These are phyloP conservation scores for Fringilla coelebs DNA, from an alignment of 2,797 vertebrate genomes.

Conservation along the genomic window DNA sequence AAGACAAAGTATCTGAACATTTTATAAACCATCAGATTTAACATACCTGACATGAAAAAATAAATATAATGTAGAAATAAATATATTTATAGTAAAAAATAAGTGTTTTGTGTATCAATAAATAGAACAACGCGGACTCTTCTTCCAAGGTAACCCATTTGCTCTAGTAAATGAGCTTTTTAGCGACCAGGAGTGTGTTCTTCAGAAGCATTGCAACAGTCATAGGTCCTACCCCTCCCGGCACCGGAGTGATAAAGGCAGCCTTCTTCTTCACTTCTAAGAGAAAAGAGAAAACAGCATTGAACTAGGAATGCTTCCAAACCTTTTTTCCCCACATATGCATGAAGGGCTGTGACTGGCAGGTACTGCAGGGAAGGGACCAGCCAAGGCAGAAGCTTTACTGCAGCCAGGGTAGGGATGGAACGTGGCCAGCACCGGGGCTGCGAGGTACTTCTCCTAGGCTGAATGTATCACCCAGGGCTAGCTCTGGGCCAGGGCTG, in stretches of 20 bases:
- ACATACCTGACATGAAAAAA: constrained; percentile 60
- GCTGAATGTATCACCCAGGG: background rate
- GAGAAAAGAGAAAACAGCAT: constrained; percentile 32
- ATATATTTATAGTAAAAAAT: constrained; percentile 72
- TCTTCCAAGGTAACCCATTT: background rate
- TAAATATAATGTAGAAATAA: constrained; percentile 77
- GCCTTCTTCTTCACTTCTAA: constrained; percentile 90
- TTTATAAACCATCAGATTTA: constrained; percentile 7
- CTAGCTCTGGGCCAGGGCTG: background rate
- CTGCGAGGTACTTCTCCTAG: background rate
- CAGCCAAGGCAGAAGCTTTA: background rate
- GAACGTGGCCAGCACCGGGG: rapidly evolving
- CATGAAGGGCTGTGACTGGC: background rate
- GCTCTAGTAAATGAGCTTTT: constrained; percentile 76
- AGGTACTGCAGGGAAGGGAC: background rate
- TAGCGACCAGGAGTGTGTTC: constrained; percentile 87
- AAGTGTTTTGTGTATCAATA: constrained; percentile 58
- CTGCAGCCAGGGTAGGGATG: background rate
- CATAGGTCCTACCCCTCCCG: constrained; percentile 91
- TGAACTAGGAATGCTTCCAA: background rate
- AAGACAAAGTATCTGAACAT: background rate
- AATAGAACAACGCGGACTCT: constrained; percentile 4
- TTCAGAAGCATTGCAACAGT: constrained; percentile 92
- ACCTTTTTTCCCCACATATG: rapidly evolving
- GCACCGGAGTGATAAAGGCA: constrained; percentile 89